Evolutionary conservation across 2,888 invertebrate species (phyloP), one percentile per base, ranked within the genome.

Genomic region (Pachydiplax longipennis): DNA sequence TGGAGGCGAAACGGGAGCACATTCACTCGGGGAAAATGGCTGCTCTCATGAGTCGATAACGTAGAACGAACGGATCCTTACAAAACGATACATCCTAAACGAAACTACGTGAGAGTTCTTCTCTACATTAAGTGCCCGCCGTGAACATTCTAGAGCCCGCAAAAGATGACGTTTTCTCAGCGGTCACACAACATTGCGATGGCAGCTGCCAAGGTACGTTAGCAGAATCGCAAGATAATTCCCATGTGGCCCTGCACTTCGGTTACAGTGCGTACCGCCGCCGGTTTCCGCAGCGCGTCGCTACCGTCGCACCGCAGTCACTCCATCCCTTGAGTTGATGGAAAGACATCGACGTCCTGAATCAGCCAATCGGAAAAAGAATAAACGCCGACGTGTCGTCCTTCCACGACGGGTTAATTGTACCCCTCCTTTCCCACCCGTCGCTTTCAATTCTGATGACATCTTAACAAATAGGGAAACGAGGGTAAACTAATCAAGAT

Each of bases 201-300:
- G 13, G 35, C 25, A 37, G 87, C 18, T 61, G 61, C 73, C 31
- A 31, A 25, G 22, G 5, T 53, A 18, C 82, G 53, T 40, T 48
- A 58, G 31, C 48, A 37, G 61, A 82, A 61, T 35, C 37, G 61
- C 31, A 61, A 12, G 61, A 61, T 81, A 61, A 40, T 37, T 31
- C 61, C 35, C 61, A 61, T 58, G 87, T 37, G 61, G 37, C 37
- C 35, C 93, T 80, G 92, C 92, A 92, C 92, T 91, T 92, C 92
- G 92, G 91, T 91, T 90, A 80, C 91, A 81, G 91, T 90, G 81
- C 90, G 90, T 91, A 91, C 90, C 91, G 92, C 92, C 92, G 91
- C 91, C 92, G 92, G 92, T 92, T 92, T 92, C 92, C 92, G 92
- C 92, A 92, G 92, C 92, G 92, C 92, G 92, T 92, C 92, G 92